Evolutionary conservation across 2,888 invertebrate genomes (phyloP), one percentile per base, ranked within the genome.

Genomic region (Geophilus truncorum): DNA sequence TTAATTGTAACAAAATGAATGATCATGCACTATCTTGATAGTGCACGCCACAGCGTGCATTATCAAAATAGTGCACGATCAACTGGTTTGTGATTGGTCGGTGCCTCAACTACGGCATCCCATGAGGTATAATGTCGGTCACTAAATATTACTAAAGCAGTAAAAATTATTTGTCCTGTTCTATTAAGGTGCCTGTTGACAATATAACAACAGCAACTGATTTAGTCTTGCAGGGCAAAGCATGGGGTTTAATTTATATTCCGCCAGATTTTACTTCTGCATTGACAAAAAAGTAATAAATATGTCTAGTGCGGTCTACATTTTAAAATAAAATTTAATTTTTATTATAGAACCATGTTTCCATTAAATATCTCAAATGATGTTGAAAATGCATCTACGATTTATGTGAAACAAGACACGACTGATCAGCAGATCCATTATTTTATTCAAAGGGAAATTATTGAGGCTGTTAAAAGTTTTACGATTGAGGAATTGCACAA

Each of bases 171-270:
- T 28, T 28, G 15, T 30, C n/a, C 1, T 76, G n/a, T 32, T 32
- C 28, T 76, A 25, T 76, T 25, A 25, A 76, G 76, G 2, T 76
- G 1, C 34, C 18, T n/a, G 76, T 76, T 76, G 5, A 34, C 5
- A 7, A 28, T 34, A 34, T 9, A 4, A 28, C 2, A 6, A 12
- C 23, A 34, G 76, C 30, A 1, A 10, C n/a, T 18, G 76, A 76
- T n/a, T 25, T 23, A 28, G 76, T 76, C 7, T 0, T 76, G 10
- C n/a, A 76, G 25, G 28, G 28, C n/a, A 28, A 76, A n/a, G 76
- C 76, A 18, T 76, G 76, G 76, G 76, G 25, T 5, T 18, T 34
- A 28, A 76, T 76, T n/a, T n/a, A 30, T 76, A 76, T 76, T n/a
- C n/a, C 28, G 34, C 25, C 25, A 25, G 28, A 76, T n/a, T 76